Percentiles rank a stretch among this genome's conserved stretches.
These are phyloP conservation scores for Montipora cactus DNA, from an alignment of 64 coral and sea anemone genomes.

Conservation along the genomic window DNA sequence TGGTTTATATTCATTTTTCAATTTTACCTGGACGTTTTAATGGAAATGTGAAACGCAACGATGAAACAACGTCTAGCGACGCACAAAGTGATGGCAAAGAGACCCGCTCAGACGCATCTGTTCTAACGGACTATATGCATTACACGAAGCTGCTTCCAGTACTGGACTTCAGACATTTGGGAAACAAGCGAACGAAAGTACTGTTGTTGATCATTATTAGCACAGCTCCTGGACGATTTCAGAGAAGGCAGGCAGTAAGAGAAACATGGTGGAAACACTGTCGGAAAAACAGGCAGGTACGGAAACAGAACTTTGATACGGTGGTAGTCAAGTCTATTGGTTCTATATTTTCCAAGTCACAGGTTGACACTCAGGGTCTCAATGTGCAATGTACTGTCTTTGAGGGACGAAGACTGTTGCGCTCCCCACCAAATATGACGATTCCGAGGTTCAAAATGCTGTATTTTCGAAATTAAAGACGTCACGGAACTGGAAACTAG, in stretches of 20 bases:
- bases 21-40: background rate
- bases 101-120: too few species aligned
- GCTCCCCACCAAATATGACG: too few species aligned
- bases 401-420: too few species aligned
- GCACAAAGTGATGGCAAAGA: background rate
- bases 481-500: too few species aligned
- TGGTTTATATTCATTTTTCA: background rate
- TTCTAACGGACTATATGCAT: background rate
- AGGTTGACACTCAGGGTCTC: too few species aligned
- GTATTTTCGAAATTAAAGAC: too few species aligned
- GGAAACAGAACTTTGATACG: background rate
- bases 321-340: background rate
- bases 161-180: background rate
- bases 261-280: slow-evolving; percentile 32
- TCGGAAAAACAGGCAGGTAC: background rate
- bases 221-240: background rate
- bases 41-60: too few species aligned
- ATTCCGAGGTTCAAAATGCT: too few species aligned
- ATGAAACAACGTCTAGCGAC: too few species aligned
- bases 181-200: background rate
- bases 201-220: background rate
- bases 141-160: background rate
- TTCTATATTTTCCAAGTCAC: too few species aligned
- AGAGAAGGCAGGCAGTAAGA: background rate
- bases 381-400: too few species aligned